Evolutionary conservation across 2,888 invertebrate genomes (phyloP).

Genomic region (Beris chalybata): DNA sequence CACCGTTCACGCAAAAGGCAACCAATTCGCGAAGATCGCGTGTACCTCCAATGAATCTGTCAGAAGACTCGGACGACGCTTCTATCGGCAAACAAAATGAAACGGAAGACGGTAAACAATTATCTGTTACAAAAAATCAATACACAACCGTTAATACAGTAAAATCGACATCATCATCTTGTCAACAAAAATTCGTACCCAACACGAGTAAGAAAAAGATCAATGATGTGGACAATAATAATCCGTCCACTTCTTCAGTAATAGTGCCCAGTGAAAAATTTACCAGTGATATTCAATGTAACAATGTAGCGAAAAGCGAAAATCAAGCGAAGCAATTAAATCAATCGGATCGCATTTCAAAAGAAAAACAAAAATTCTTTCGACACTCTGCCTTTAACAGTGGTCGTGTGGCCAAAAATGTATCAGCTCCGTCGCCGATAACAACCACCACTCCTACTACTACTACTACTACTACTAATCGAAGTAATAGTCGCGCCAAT

Average conservation of each 20-base stretch:
- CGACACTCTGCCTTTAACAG: conserved; percentile 77
- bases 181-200: conserved; percentile 29
- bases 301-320: conserved; percentile 8
- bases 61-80: conserved; percentile 38
- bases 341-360: conserved; percentile 75
- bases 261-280: conserved; percentile 15
- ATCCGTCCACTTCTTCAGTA: conserved; percentile 30
- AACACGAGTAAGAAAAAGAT: conserved; percentile 35
- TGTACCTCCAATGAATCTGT: conserved; percentile 39
- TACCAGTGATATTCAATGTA: conserved; percentile 3
- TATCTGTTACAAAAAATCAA: conserved; percentile 34
- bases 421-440: conserved; percentile 33
- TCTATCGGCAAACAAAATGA: conserved; percentile 5
- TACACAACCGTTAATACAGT: conserved; percentile 21
- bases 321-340: conserved; percentile 39
- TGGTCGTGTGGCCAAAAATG: conserved; percentile 48
- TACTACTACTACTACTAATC: conserved; percentile 13
- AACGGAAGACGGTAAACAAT: conserved; percentile 33
- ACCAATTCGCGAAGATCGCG: conserved; percentile 32
- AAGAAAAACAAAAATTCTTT: conserved; percentile 87
- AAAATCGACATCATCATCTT: conserved; percentile 24
- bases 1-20: conserved; percentile 15
- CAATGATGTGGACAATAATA: conserved; percentile 24
- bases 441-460: background rate
- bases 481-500: conserved; percentile 5